Evolutionary conservation across 2,113 vertebrate genomes (phyloP).

Genomic region (Holacanthus passer): DNA sequence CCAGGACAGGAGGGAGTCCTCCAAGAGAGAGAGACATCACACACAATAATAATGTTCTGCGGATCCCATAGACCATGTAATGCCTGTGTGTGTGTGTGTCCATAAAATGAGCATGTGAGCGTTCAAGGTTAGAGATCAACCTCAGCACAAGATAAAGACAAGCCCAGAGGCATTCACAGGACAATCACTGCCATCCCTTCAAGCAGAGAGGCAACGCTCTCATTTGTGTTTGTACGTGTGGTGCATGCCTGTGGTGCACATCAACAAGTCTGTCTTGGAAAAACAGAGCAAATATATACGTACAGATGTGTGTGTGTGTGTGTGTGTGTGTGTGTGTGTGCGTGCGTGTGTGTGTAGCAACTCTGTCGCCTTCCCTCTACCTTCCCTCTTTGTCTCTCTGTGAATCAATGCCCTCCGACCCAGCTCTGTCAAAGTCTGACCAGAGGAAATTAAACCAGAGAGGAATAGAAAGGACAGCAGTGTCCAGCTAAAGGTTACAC

Average conservation of each 20-base stretch:
- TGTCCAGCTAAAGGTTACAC: constrained; percentile 44
- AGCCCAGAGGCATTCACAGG: constrained; percentile 31
- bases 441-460: constrained; percentile 50
- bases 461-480: constrained; percentile 28
- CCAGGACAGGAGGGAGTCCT: constrained; percentile 9
- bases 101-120: constrained; percentile 5
- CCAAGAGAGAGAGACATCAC: constrained; percentile 51
- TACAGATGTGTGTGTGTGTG: not conserved
- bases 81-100: not conserved
- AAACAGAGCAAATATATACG: not conserved
- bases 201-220: constrained; percentile 2
- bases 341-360: not conserved
- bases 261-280: constrained; percentile 24
- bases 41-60: constrained; percentile 53
- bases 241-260: constrained; percentile 17
- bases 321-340: not conserved
- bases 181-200: constrained; percentile 34
- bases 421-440: constrained; percentile 46
- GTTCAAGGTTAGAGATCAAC: constrained; percentile 40
- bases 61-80: constrained; percentile 12
- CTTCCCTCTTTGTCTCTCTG: constrained; percentile 38
- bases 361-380: constrained; percentile 2
- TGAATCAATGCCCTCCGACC: constrained; percentile 40
- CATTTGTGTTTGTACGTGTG: constrained; percentile 17
- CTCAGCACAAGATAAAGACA: constrained; percentile 35